These are phyloP conservation scores for Trachelus tabidus DNA, from an alignment of 2,888 invertebrate species.

Conservation along the genomic window DNA sequence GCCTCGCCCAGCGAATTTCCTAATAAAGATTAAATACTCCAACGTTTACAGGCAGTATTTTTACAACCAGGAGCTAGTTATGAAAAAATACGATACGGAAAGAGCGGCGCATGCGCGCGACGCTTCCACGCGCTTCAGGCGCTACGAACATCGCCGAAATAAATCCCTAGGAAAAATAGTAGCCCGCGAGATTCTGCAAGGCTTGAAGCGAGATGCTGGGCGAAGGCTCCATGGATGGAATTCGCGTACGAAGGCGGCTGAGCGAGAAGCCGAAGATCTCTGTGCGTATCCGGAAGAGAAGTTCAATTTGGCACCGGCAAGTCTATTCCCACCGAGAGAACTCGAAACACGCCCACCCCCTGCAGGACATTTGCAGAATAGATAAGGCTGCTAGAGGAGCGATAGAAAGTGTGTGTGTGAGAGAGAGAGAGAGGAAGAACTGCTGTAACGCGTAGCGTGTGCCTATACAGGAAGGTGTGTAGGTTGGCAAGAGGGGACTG, in stretches of 20 bases:
- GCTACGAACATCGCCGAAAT: not conserved
- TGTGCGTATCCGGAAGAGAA: not conserved
- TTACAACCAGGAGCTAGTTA: conserved; percentile 29
- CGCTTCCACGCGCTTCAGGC: not conserved
- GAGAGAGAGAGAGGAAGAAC: conserved; percentile 16
- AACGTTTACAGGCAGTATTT: conserved; percentile 5
- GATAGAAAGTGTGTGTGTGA: conserved; percentile 12
- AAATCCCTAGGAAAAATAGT: not conserved
- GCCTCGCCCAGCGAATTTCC: not conserved
- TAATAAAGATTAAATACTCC: not conserved
- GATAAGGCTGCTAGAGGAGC: conserved; percentile 10
- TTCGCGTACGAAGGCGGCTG: not conserved
- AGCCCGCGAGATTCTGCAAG: not conserved
- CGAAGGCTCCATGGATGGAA: too few species aligned
- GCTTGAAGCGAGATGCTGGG: not conserved
- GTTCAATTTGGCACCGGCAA: not conserved
- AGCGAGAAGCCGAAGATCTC: not conserved
- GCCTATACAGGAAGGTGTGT: conserved; percentile 1
- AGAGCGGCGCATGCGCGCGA: conserved; percentile 26
- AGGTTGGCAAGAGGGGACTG: conserved; percentile 8
- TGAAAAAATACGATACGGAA: conserved; percentile 47
- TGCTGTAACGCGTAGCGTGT: not conserved
- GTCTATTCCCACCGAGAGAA: not conserved
- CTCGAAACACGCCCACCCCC: conserved; percentile 18
- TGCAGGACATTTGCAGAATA: too few species aligned